Base-by-base conservation (phyloP, 2,888 invertebrate species). In the Pheosia gnoma region DNA sequence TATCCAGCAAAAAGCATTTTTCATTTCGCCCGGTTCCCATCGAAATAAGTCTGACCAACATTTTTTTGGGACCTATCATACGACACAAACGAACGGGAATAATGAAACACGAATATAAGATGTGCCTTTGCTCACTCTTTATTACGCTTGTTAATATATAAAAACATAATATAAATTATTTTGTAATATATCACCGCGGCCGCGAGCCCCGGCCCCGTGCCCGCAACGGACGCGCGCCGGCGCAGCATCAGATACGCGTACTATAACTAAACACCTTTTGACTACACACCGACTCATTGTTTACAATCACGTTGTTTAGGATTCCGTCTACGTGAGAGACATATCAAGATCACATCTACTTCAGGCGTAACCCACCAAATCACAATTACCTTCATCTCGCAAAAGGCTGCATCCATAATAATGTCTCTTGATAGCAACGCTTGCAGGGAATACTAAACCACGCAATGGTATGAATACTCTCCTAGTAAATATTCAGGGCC, bases 111-210 rank as follows among this genome's bases (percentile, higher is more conserved):
- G 65, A 72, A 73, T 85, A 62, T 87, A 86, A 89, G 89, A 92
- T 89, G 93, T 92, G 93, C 92, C 90, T 85, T 89, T 88, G 91
- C 90, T 93, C 93, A 91, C 91, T 93, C 92, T 93, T 93, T 93
- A 93, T 93, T 93, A 92, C 90, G 89, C 85, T 89, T 91, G 92
- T 93, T 93, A 92, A 91, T 92, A 86, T 88, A 87, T 91, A 91
- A 92, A 88, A 90, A 90, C 89, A 91, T 88, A 91, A 91, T 89
- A 91, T 89, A 90, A 89, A 90, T 89, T 86, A 89, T 90, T 85
- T 88, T 88, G 80, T 88, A 91, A 89, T 91, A 90, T 89, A 91
- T 90, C 90, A 91, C 90, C 90, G 85, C 80, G 83, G 82, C 84
- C 80, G 81, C 84, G 78, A 81, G 76, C 83, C 70, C 82, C 71